phyloP scores from a whole-genome alignment of 2,113 vertebrate species.

The Hippocampus barbouri region DNA sequence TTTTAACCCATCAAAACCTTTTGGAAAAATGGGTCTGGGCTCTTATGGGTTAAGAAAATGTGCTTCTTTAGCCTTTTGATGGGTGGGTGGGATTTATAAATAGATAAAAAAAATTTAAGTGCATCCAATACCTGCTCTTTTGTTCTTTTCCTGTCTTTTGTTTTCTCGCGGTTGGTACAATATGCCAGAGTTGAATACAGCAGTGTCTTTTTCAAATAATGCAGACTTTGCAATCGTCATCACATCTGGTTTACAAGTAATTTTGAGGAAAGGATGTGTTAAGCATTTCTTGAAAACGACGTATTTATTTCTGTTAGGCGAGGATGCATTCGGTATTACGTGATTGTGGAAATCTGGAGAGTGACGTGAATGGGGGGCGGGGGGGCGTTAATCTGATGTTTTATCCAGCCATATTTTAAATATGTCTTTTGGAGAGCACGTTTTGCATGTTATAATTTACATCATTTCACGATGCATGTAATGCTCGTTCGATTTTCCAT shows the following conservation, averaged over 20 bases:
- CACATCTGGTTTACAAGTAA: constrained; percentile 8
- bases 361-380: not conserved
- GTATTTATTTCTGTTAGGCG: not conserved
- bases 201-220: not conserved
- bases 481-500: not conserved
- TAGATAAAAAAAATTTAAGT: too few relatives aligned
- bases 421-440: not conserved
- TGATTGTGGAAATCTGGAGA: not conserved
- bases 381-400: not conserved
- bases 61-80: not conserved
- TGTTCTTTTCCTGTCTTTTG: not conserved
- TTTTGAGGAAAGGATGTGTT: not conserved
- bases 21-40: too few relatives aligned
- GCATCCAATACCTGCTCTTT: not conserved
- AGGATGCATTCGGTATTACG: not conserved
- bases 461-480: not conserved
- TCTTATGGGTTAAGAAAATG: too few relatives aligned
- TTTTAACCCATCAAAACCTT: too few relatives aligned
- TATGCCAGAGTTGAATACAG: not conserved
- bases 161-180: not conserved
- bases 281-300: not conserved
- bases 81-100: too few relatives aligned
- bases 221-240: constrained; percentile 1
- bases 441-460: not conserved
- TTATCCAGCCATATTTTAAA: constrained; percentile 1